Evolutionary conservation across 2,888 invertebrate genomes (phyloP).

Genomic region (Ypsolopha scabrella): DNA sequence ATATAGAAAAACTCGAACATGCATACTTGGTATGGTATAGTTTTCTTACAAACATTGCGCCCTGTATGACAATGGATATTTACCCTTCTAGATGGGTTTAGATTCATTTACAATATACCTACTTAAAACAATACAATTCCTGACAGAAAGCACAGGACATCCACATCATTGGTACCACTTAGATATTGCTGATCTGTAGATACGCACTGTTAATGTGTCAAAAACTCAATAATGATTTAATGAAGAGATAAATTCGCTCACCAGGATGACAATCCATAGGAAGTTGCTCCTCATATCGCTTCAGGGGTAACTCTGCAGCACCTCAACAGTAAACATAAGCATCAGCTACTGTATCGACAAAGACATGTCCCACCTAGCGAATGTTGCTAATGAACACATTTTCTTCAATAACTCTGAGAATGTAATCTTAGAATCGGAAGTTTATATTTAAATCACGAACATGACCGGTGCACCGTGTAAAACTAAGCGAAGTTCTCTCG

Average conservation of each 20-base stretch:
- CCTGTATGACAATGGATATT: too few relatives aligned
- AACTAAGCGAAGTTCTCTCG: conserved; percentile 57
- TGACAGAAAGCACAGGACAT: too few relatives aligned
- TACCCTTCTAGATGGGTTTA: too few relatives aligned
- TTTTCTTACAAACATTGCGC: too few relatives aligned
- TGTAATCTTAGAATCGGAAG: conserved; percentile 5
- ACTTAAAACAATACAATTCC: too few relatives aligned
- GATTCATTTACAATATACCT: too few relatives aligned
- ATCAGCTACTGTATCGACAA: conserved; percentile 57
- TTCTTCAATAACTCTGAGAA: conserved; percentile 12
- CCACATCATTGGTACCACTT: too few relatives aligned
- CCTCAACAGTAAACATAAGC: conserved; percentile 26
- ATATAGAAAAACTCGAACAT: too few relatives aligned
- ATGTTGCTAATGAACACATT: conserved; percentile 47
- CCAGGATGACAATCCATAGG: conserved; percentile 54
- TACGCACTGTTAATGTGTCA: too few relatives aligned
- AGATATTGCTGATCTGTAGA: too few relatives aligned
- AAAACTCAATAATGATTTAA: too few relatives aligned
- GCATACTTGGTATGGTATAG: too few relatives aligned
- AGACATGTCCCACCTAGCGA: conserved; percentile 58
- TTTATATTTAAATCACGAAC: not conserved
- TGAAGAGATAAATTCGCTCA: conserved; percentile 20
- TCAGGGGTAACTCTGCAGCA: conserved; percentile 28
- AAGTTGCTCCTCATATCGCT: conserved; percentile 55
- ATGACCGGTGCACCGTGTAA: conserved; percentile 32